A percentile compares a stretch with the other conserved stretches of the same genome.
Evolutionary conservation across 2,113 vertebrate species (phyloP).

Genomic region (Alces alces): DNA sequence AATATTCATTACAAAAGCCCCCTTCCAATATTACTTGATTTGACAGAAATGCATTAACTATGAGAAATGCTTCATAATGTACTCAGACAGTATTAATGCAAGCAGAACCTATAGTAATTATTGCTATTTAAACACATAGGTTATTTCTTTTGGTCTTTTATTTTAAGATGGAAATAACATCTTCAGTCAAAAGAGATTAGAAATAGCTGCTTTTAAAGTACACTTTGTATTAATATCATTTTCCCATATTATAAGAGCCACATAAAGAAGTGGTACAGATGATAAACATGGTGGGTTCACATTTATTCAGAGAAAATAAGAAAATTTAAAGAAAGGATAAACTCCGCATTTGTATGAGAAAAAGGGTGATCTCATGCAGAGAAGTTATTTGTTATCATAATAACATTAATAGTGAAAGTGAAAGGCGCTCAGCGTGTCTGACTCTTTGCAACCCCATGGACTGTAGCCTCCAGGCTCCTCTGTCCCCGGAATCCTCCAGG

Average conservation of each 20-base stretch:
- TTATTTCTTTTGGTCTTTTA: slow-evolving; percentile 61
- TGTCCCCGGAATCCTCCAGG: background rate
- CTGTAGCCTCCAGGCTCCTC: background rate
- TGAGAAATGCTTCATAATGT: slow-evolving; percentile 80
- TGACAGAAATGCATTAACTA: slow-evolving; percentile 81
- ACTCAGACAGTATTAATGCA: slow-evolving; percentile 77
- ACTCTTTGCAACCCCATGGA: background rate
- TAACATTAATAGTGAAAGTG: background rate
- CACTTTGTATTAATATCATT: background rate
- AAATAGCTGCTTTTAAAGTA: slow-evolving; percentile 18
- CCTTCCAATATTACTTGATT: slow-evolving; percentile 78
- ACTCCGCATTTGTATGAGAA: background rate
- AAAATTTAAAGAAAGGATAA: background rate
- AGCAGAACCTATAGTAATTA: slow-evolving; percentile 75
- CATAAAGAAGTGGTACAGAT: background rate
- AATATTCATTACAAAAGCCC: slow-evolving; percentile 87
- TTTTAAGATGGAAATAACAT: slow-evolving; percentile 55
- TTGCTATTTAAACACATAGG: slow-evolving; percentile 73
- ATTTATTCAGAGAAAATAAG: background rate
- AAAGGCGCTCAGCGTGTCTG: rapidly evolving
- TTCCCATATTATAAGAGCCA: background rate
- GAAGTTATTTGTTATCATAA: background rate
- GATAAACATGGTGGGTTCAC: background rate
- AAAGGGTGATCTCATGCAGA: background rate
- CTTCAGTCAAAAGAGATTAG: background rate